phyloP scores from a whole-genome alignment of 2,888 invertebrate genomes.

The Choreutis nemorana region DNA sequence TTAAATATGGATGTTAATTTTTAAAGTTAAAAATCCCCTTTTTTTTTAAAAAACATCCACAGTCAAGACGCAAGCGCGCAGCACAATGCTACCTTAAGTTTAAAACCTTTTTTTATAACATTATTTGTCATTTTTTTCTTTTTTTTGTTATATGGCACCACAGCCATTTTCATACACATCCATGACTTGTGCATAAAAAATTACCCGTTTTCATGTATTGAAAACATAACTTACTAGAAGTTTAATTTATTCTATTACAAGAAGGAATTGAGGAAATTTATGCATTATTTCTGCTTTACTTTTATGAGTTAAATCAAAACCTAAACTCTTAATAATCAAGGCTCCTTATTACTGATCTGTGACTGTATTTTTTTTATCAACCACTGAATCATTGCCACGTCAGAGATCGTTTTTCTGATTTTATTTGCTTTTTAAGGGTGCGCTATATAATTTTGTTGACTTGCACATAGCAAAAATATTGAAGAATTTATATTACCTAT shows the following conservation, averaged over 20 bases:
- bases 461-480: too few relatives aligned
- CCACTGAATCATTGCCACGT: too few relatives aligned
- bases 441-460: too few relatives aligned
- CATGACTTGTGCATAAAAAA: neutral
- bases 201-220: neutral
- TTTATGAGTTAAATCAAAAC: too few relatives aligned
- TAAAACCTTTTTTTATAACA: constrained; percentile 56
- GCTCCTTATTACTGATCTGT: too few relatives aligned
- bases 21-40: constrained; percentile 4
- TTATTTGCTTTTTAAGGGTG: too few relatives aligned
- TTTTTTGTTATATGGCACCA: constrained; percentile 56
- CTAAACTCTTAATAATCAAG: too few relatives aligned
- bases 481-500: neutral
- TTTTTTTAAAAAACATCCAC: constrained; percentile 7
- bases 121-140: constrained; percentile 60
- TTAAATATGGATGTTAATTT: constrained; percentile 22
- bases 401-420: too few relatives aligned
- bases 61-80: constrained; percentile 19
- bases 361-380: too few relatives aligned
- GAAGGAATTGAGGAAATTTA: too few relatives aligned
- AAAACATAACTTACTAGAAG: neutral
- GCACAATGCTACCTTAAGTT: constrained; percentile 47
- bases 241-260: too few relatives aligned
- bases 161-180: constrained; percentile 24
- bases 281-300: too few relatives aligned